These are phyloP conservation scores for Megaustenia siamemsis DNA, from an alignment of 2,888 invertebrate genomes.

Conservation along the genomic window DNA sequence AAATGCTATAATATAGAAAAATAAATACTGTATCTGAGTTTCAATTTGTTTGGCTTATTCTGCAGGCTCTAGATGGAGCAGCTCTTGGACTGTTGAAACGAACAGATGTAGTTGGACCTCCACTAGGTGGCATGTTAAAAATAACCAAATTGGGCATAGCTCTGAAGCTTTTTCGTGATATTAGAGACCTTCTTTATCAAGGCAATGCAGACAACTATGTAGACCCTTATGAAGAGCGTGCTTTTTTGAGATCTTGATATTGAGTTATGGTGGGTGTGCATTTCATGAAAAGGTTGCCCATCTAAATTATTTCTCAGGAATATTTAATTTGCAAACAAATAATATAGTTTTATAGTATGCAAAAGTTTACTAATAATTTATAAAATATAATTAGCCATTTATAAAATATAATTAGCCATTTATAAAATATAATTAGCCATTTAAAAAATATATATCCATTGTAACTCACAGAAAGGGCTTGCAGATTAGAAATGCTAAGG, in stretches of 20 bases:
- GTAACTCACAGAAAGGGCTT: too few species aligned
- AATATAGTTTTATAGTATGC: background rate
- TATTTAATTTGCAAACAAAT: constrained; percentile 17
- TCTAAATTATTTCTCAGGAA: background rate
- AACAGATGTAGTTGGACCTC: constrained; percentile 54
- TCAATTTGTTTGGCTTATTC: background rate
- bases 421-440: too few species aligned
- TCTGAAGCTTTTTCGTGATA: constrained; percentile 55
- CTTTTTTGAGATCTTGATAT: constrained; percentile 52
- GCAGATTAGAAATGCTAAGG: too few species aligned
- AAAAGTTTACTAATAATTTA: background rate
- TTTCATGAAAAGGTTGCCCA: background rate
- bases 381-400: too few species aligned
- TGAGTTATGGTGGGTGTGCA: background rate
- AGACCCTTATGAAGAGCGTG: constrained; percentile 52
- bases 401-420: too few species aligned
- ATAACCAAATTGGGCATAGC: constrained; percentile 53
- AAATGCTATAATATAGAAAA: too few species aligned
- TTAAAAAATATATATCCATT: too few species aligned
- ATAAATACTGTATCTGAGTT: too few species aligned
- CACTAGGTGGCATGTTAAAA: constrained; percentile 46
- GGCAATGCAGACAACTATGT: constrained; percentile 50
- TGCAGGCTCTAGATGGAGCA: constrained; percentile 51
- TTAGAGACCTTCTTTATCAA: constrained; percentile 47
- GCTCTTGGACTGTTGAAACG: constrained; percentile 46